These are phyloP conservation scores for Sapajus apella DNA, from an alignment of 2,113 vertebrate genomes.

Conservation along the genomic window DNA sequence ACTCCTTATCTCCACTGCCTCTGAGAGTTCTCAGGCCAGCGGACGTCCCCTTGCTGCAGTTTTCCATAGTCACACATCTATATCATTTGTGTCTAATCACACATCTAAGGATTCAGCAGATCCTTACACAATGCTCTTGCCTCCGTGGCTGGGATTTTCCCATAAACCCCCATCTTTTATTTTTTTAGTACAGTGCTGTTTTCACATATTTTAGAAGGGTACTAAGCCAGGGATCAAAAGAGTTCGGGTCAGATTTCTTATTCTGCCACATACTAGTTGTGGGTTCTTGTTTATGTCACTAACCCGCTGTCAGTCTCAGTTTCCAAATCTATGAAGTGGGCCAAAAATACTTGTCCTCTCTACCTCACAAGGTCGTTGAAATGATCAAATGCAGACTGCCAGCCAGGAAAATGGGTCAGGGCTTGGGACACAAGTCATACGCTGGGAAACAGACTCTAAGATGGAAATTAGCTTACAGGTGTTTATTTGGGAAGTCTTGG, in stretches of 20 bases:
- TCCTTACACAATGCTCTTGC: background rate
- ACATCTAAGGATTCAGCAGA: background rate
- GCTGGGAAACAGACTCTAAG: background rate
- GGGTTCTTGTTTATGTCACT: background rate
- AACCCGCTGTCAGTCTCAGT: background rate
- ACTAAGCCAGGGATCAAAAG: background rate
- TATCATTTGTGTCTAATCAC: background rate
- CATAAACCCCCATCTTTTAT: background rate
- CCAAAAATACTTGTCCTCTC: background rate
- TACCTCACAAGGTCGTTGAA: background rate
- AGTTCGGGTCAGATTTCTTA: background rate
- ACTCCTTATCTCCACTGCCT: background rate
- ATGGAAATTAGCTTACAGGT: background rate
- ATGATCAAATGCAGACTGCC: background rate
- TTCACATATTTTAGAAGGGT: background rate
- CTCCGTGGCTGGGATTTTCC: background rate
- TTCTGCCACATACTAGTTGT: background rate
- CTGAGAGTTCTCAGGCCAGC: accelerated
- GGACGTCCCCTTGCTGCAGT: accelerated
- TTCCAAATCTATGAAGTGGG: constrained; percentile 5
- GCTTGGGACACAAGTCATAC: background rate
- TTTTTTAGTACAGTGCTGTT: background rate
- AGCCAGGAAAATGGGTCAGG: background rate
- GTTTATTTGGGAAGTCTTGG: background rate
- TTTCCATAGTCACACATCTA: accelerated